Base-by-base conservation (phyloP, 2,113 vertebrate genomes). In the Chamaea fasciata region DNA sequence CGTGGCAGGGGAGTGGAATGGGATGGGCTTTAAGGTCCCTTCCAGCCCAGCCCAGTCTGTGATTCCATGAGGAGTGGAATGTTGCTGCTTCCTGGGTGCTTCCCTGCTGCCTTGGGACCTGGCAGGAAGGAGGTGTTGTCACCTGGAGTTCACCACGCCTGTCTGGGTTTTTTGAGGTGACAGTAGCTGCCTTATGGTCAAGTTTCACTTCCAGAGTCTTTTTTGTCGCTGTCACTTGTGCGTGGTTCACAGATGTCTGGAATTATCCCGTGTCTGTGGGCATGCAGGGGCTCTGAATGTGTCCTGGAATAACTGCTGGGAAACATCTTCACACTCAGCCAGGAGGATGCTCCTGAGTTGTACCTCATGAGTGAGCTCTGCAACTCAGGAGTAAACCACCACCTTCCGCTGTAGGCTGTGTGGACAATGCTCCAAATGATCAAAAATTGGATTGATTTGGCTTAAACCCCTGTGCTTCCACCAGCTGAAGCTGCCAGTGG, bases 201-300 rank as follows among this genome's bases (percentile, higher is more conserved):
- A 1, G 24, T 27, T 71, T 64, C 28, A 7, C 7, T 64, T 60
- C n/a, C 7, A 31, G 53, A n/a, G 21, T 11, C 35, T 82, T 85
- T 37, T 21, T 59, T 55, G 35, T 49, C 1, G 0, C 70, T 31
- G 49, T 52, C 1, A 2, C 74, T 35, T 22, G 18, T 47, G 62
- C 0, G 11, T 65, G 73, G 68, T 13, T 67, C 37, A 4, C 3
- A 28, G 59, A 7, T 68, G 59, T 15, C 39, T 15, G 53, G 65
- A 62, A 5, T 57, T 5, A 1, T 7, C 18, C 46, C 15, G 31
- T 10, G 47, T 20, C n/a, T 6, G 6, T 56, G 50, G 62, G 1
- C 3, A 3, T n/a, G 63, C 46, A 9, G 21, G 28, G 52, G 44
- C 82, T 78, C 4, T 1, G 52, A 21, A 1, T 0, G 7, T 46